These are phyloP conservation scores for Sympetrum striolatum DNA, from an alignment of 2,888 invertebrate genomes.

Conservation along the genomic window DNA sequence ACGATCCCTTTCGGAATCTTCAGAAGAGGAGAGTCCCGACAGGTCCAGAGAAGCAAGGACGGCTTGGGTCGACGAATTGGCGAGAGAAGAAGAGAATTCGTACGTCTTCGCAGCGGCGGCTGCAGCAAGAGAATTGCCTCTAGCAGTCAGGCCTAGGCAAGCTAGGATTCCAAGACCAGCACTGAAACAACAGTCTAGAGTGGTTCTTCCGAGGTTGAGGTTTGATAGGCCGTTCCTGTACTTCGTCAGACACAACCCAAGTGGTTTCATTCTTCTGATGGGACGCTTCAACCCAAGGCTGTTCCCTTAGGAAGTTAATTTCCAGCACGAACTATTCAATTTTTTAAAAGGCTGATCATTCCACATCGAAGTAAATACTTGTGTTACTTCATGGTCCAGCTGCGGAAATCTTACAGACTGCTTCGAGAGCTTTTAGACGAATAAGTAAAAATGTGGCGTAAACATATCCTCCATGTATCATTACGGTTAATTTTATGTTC, in stretches of 20 bases:
- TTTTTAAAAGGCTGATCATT: not conserved
- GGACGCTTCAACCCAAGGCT: constrained; percentile 87
- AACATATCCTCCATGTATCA: no score
- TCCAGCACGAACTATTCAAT: not conserved
- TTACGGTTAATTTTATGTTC: no score
- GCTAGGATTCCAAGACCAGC: constrained; percentile 66
- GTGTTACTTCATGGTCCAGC: not conserved
- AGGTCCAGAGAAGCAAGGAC: constrained; percentile 45
- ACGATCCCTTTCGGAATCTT: not conserved
- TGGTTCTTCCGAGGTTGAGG: constrained; percentile 74
- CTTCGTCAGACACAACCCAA: constrained; percentile 88
- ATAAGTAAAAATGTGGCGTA: no score
- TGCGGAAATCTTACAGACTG: not conserved
- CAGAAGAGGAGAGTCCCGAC: not conserved
- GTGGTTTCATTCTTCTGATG: constrained; percentile 88
- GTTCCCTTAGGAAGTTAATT: constrained; percentile 60
- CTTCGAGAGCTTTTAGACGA: not conserved
- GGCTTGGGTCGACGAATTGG: not conserved
- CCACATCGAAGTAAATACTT: not conserved
- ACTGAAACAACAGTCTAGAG: constrained; percentile 49
- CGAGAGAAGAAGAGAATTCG: constrained; percentile 16
- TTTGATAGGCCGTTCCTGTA: constrained; percentile 89
- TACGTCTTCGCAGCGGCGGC: not conserved
- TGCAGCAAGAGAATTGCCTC: constrained; percentile 60
- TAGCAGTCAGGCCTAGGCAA: constrained; percentile 74